Percentiles rank a stretch among this genome's conserved stretches.
phyloP scores from a whole-genome alignment of 92 coral and sea anemone species.

The Pocillopora grandis region DNA sequence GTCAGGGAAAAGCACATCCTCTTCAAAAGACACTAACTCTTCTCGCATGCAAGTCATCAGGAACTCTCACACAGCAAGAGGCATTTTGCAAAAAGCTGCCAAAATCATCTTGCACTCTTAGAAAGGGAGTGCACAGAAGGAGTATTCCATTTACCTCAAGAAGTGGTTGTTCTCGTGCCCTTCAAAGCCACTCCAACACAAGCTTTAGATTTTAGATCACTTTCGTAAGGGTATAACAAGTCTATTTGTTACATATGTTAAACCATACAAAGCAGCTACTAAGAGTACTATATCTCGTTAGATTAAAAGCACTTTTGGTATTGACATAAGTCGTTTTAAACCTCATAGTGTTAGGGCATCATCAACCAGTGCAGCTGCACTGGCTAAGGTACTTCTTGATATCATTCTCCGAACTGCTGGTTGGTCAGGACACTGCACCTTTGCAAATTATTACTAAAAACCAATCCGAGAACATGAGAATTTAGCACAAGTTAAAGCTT shows the following conservation, averaged over 20 bases:
- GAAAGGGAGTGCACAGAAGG: background rate
- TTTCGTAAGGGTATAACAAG: conserved; percentile 20
- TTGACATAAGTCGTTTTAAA: too few relatives aligned
- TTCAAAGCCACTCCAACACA: background rate
- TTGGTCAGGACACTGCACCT: conserved; percentile 1
- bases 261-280: too few relatives aligned
- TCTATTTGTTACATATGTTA: background rate
- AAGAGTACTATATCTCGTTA: too few relatives aligned
- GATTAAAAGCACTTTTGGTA: too few relatives aligned
- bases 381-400: too few relatives aligned
- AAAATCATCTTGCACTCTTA: conserved; percentile 31
- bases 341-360: too few relatives aligned
- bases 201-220: conserved; percentile 1
- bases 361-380: too few relatives aligned
- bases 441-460: conserved; percentile 56
- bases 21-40: conserved; percentile 40
- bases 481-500: background rate
- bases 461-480: conserved; percentile 19
- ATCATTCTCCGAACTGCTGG: too few relatives aligned
- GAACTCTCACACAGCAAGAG: conserved; percentile 40
- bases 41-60: conserved; percentile 67
- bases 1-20: conserved; percentile 34
- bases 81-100: conserved; percentile 55
- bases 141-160: background rate
- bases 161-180: background rate